Evolutionary conservation across 2,113 vertebrate genomes (phyloP), one percentile per base, ranked within the genome.

Genomic region (Ochotona curzoniae): DNA sequence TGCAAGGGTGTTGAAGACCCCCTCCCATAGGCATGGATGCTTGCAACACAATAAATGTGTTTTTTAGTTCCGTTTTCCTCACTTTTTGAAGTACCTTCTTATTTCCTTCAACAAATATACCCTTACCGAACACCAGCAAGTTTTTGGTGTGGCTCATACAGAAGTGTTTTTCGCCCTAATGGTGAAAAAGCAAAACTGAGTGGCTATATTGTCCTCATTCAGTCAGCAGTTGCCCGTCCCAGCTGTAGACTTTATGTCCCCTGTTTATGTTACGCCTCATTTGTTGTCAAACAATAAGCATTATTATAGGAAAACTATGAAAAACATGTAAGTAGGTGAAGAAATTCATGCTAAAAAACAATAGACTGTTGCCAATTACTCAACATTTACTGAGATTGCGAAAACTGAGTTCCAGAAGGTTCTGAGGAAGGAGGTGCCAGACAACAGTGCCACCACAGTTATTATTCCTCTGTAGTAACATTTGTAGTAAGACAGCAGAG

Each of bases 191-290:
- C 54, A 57, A 57, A 57, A 57, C 14, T 18, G 14, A 57, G 54
- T 57, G 54, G 17, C 14, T 17, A 57, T 57, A 51, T 71, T 9
- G 90, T 26, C 63, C 10, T 87, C 57, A 84, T 73, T 73, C 69
- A 88, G 38, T 6, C n/a, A 67, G 94, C 51, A 63, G 51, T 89
- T 69, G 87, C 32, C 38, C 30, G 71, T 85, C 93, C 35, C 8
- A 82, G 71, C 38, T 17, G 6, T 86, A 38, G 20, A 71, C 69
- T 93, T 70, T 35, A 86, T 67, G 60, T 63, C 47, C 35, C 61
- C 85, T 85, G 87, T 69, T 84, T 90, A 90, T 83, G 71, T 82
- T 86, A 92, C n/a, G 61, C 75, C 26, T 86, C 81, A 54, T 76
- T 93, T 94, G 28, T 86, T 89, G 47, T 93, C 75, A 88, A 90